phyloP scores from a whole-genome alignment of 2,888 invertebrate genomes.

The Therioaphis trifolii region DNA sequence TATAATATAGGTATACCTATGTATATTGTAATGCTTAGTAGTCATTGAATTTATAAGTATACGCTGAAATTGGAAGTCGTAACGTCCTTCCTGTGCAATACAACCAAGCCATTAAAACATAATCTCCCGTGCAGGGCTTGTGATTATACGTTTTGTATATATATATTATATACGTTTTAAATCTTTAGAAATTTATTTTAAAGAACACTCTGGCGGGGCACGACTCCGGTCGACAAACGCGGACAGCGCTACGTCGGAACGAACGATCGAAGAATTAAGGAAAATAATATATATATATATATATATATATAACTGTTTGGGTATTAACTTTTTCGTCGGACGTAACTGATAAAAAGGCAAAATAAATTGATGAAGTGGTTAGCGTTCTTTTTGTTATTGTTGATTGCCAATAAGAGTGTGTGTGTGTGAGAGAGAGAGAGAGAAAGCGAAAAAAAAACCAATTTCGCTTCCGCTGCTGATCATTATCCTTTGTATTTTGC shows the following conservation, averaged over 20 bases:
- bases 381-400: conserved; percentile 10
- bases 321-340: conserved; percentile 4
- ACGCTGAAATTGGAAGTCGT: background rate
- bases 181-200: background rate
- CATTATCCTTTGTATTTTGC: conserved; percentile 30
- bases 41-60: background rate
- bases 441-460: background rate
- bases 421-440: no score
- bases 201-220: background rate
- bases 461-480: conserved; percentile 4
- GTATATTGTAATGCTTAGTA: background rate
- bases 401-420: conserved; percentile 38
- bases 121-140: background rate
- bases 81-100: background rate
- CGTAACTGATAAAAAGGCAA: background rate
- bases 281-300: no score
- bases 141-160: background rate
- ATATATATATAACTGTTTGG: no score
- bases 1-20: no score
- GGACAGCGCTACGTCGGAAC: no score
- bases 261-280: background rate
- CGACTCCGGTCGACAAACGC: background rate
- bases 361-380: background rate
- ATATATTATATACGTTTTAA: background rate
- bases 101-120: background rate